Conservation (phyloP, 2,113 vertebrate genomes). For the Propithecus coquereli region DNA sequence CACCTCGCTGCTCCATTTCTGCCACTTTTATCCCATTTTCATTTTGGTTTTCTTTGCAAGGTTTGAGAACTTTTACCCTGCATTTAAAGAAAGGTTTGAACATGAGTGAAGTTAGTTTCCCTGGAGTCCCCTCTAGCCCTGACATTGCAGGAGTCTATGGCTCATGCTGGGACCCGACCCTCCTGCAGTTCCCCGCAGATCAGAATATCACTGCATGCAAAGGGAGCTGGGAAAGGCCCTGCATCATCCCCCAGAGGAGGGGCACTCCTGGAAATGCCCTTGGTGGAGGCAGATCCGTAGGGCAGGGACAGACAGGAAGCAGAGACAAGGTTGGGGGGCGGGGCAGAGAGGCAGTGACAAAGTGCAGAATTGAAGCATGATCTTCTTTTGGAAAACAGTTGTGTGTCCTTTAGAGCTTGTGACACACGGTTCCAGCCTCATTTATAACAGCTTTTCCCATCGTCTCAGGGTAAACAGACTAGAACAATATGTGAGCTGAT, state of each 20-base stretch:
- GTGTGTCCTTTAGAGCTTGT: neutral
- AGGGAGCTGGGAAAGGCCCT: neutral
- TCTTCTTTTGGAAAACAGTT: neutral
- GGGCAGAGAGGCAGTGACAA: neutral
- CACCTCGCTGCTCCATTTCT: neutral
- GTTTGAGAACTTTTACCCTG: neutral
- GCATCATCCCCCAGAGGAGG: accelerated
- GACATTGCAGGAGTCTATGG: neutral
- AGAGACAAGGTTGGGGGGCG: neutral
- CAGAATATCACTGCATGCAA: neutral
- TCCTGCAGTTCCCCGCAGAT: neutral
- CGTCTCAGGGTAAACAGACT: neutral
- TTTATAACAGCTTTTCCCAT: neutral
- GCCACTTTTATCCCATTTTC: neutral
- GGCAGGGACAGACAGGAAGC: neutral
- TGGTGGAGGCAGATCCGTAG: neutral
- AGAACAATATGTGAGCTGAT: neutral
- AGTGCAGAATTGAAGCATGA: neutral
- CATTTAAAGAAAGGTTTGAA: neutral
- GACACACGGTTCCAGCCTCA: neutral
- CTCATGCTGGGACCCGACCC: neutral
- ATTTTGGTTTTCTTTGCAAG: neutral
- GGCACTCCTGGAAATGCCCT: neutral
- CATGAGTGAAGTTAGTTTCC: neutral
- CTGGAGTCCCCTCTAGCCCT: neutral